Conservation (phyloP, 2,113 vertebrate genomes). For the Chitala chitala region DNA sequence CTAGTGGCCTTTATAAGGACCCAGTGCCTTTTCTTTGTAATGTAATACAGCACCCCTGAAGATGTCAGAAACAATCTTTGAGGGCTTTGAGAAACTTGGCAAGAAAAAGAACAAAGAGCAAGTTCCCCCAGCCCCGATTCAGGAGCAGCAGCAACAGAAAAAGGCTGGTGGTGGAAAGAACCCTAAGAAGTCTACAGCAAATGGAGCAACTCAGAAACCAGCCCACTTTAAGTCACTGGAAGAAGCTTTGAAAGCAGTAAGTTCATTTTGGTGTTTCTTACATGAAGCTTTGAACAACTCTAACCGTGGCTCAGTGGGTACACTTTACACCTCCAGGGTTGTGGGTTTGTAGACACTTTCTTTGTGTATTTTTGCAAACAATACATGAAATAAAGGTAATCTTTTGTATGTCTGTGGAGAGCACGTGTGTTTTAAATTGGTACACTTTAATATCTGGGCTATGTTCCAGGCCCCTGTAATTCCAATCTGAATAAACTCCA, state of each 20-base stretch:
- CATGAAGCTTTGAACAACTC: too few species aligned
- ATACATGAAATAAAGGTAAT: too few species aligned
- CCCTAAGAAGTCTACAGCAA: slow-evolving; percentile 52
- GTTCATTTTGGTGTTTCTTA: slow-evolving; percentile 41
- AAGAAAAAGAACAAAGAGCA: slow-evolving; percentile 90
- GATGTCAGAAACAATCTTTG: slow-evolving; percentile 70
- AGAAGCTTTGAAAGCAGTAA: slow-evolving; percentile 81
- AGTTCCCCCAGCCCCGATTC: slow-evolving; percentile 65
- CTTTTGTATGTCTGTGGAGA: too few species aligned
- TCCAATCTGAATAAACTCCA: too few species aligned
- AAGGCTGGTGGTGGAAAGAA: slow-evolving; percentile 47
- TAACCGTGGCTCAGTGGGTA: too few species aligned
- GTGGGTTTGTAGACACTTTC: too few species aligned
- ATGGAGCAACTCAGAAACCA: not conserved
- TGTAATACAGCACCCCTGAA: slow-evolving; percentile 59
- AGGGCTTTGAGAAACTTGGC: slow-evolving; percentile 72
- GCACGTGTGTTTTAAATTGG: too few species aligned
- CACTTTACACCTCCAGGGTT: too few species aligned
- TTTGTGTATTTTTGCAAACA: too few species aligned
- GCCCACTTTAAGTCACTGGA: slow-evolving; percentile 68
- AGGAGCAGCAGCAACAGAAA: slow-evolving; percentile 57
- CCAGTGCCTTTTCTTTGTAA: slow-evolving; percentile 9
- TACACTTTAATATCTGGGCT: too few species aligned
- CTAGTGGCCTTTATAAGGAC: not conserved
- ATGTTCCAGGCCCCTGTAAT: too few species aligned